A percentile compares a stretch with the other conserved stretches of the same genome.
These are phyloP conservation scores for Periophthalmodon schlosseri DNA, from an alignment of 2,113 vertebrate species.

Conservation along the genomic window DNA sequence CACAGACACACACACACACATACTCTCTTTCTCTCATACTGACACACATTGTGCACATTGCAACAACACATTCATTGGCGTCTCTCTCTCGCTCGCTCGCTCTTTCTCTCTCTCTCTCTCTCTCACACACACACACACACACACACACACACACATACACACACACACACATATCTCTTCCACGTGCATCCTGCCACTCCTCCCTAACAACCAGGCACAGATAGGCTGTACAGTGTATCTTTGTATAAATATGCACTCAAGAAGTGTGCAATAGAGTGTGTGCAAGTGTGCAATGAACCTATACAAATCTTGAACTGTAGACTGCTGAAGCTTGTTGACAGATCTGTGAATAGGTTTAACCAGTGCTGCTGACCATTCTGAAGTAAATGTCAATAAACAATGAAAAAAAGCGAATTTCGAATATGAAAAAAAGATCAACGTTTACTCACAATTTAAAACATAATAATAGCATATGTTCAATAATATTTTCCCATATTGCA, in stretches of 20 bases:
- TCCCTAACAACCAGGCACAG: slow-evolving; percentile 7
- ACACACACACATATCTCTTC: slow-evolving; percentile 6
- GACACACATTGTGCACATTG: background rate
- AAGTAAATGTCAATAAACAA: background rate
- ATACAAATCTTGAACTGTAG: background rate
- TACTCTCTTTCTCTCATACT: slow-evolving; percentile 21
- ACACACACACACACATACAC: slow-evolving; percentile 13
- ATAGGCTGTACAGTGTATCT: background rate
- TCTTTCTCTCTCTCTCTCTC: background rate
- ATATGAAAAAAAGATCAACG: background rate
- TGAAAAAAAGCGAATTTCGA: background rate
- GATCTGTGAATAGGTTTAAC: too few relatives aligned
- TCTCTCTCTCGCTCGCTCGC: background rate
- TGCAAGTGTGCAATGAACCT: too few relatives aligned
- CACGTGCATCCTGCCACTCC: slow-evolving; percentile 8
- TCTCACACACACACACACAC: slow-evolving; percentile 21
- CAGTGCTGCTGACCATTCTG: too few relatives aligned
- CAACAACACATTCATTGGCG: too few relatives aligned
- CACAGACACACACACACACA: slow-evolving; percentile 15
- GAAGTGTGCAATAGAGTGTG: too few relatives aligned
- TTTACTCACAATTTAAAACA: too few relatives aligned
- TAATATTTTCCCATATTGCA: background rate
- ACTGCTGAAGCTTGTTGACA: too few relatives aligned
- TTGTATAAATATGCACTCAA: background rate
- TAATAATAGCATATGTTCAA: background rate